phyloP scores from a whole-genome alignment of 1,140 invertebrate species.

The Augochlora pura region DNA sequence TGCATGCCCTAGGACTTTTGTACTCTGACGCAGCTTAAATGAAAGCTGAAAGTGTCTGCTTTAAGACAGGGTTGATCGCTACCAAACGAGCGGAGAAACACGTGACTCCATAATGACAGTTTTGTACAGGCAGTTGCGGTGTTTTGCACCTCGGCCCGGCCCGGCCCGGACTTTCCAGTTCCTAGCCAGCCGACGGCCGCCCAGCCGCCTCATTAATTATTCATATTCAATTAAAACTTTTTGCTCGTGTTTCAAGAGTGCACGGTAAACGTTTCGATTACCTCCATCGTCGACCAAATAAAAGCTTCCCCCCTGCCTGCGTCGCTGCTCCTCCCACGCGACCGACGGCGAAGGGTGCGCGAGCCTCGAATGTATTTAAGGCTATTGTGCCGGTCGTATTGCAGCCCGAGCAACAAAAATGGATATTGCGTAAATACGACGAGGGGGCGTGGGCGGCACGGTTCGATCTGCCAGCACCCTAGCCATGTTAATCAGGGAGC shows the following conservation, averaged over 20 bases:
- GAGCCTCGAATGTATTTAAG: constrained; percentile 19
- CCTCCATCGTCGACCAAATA: constrained; percentile 45
- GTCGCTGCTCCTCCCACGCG: neutral
- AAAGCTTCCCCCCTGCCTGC: neutral
- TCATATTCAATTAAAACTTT: constrained; percentile 64
- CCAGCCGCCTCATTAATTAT: constrained; percentile 50
- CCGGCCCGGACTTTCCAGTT: neutral
- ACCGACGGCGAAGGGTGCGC: constrained; percentile 23
- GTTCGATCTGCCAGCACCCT: constrained; percentile 19
- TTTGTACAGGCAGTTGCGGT: neutral
- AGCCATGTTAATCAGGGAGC: constrained; percentile 49
- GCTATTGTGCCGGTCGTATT: constrained; percentile 40
- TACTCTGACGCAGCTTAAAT: too few species aligned
- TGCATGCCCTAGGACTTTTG: too few species aligned
- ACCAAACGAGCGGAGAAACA: neutral
- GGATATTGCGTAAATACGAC: constrained; percentile 47
- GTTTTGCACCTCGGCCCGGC: constrained; percentile 15
- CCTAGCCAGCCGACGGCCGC: neutral
- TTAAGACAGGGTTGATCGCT: too few species aligned
- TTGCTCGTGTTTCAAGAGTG: constrained; percentile 43
- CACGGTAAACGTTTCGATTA: constrained; percentile 56
- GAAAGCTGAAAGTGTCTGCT: too few species aligned
- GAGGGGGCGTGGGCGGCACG: neutral
- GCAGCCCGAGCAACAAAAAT: constrained; percentile 27
- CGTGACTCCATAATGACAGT: constrained; percentile 8